Conservation (phyloP, 2,797 vertebrate genomes). For the Synaphobranchus kaupii region DNA sequence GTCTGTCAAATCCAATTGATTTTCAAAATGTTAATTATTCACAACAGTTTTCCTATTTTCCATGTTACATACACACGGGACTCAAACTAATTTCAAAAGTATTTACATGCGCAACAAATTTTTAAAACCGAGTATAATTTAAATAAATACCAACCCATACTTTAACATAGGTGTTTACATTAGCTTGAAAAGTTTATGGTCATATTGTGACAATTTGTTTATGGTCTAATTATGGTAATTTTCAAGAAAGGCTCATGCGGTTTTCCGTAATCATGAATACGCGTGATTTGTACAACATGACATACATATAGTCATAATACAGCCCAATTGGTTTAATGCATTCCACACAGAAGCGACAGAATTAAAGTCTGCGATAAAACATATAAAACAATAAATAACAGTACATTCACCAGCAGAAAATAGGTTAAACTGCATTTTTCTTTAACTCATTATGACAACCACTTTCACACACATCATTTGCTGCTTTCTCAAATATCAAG, state of each 20-base stretch:
- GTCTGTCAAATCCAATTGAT: background rate
- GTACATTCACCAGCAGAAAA: conserved; percentile 67
- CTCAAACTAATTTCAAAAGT: background rate
- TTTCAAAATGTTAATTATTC: background rate
- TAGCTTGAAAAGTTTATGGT: background rate
- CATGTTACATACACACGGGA: background rate
- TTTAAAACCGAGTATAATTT: background rate
- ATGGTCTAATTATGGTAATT: background rate
- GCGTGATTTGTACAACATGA: background rate
- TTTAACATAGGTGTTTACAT: background rate
- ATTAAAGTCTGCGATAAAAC: conserved; percentile 53
- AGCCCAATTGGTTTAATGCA: conserved; percentile 16
- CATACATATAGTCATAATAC: conserved; percentile 31
- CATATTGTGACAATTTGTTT: too few species aligned
- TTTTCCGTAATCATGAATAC: background rate
- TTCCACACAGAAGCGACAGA: conserved; percentile 46
- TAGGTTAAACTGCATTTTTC: conserved; percentile 27
- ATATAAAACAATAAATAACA: conserved; percentile 52
- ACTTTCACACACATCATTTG: conserved; percentile 47
- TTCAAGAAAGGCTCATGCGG: background rate
- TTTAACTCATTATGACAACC: conserved; percentile 22
- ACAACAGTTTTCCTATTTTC: background rate
- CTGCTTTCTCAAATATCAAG: conserved; percentile 56
- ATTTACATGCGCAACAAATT: background rate
- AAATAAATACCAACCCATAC: background rate